Evolutionary conservation across 2,888 invertebrate genomes (phyloP), one percentile per base, ranked within the genome.

Genomic region (Agrilus cyanescens): DNA sequence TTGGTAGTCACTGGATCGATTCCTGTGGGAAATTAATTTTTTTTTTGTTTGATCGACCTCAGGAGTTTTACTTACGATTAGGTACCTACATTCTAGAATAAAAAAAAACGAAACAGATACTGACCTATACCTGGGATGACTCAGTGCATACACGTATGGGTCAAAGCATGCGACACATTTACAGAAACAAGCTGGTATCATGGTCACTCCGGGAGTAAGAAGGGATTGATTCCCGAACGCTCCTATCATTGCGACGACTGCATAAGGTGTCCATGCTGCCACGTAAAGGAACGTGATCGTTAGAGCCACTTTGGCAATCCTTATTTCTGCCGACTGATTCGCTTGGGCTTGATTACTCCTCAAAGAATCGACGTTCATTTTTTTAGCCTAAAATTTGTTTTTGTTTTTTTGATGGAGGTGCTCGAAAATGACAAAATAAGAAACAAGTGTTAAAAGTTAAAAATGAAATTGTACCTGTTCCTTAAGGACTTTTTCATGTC

Each of bases 151-250:
- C 2, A 89, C 81, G 71, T 89, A 88, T 0, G 93, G 93, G 67
- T 93, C 91, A 58, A 91, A 78, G 65, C 91, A 90, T 1, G 93
- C 90, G 0, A 91, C 90, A 41, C 81, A 70, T 70, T 93, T 93
- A 58, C 89, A 89, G 29, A 87, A 76, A 48, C 85, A 78, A 0
- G 89, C 88, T 4, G 89, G 89, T 53, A 89, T 78, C 88, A 89
- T 89, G 1, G 87, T 85, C 1, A 81, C 79, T 55, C 77, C 80
- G 0, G 85, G 85, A 1, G 85, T 85, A 4, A 85, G 66, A 2
- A 85, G 63, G 39, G 73, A 70, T 59, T 77, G 76, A 63, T 88
- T 78, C 14, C 89, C 89, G 57, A 85, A 88, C 2, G 85, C 83
- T 3, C 87, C 88, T 51, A 83, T 86, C 43, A 89, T 69, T 1